A percentile compares a stretch with the other conserved stretches of the same genome.
phyloP scores from a whole-genome alignment of 2,113 vertebrate species.

The Aix galericulata region DNA sequence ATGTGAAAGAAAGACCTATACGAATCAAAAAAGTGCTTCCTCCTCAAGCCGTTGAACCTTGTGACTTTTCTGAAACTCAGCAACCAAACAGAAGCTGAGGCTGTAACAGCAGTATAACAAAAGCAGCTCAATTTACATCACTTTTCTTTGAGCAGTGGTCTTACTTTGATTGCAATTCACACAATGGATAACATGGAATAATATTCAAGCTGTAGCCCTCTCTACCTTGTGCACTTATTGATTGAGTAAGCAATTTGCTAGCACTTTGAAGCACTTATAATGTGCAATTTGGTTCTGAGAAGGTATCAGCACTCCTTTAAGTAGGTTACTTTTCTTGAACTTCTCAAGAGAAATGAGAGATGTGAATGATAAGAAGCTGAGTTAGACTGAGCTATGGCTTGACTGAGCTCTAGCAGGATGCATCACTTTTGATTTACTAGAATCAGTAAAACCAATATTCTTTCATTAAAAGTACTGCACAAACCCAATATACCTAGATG shows the following conservation, averaged over 20 bases:
- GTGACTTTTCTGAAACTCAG: neutral
- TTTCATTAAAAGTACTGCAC: neutral
- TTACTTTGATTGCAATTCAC: neutral
- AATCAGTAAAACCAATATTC: neutral
- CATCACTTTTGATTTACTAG: neutral
- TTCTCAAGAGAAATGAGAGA: neutral
- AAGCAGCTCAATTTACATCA: neutral
- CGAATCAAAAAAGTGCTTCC: neutral
- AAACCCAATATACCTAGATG: neutral
- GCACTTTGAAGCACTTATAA: neutral
- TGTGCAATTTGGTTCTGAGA: neutral
- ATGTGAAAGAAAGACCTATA: neutral
- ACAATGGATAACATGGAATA: neutral
- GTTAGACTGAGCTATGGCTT: neutral
- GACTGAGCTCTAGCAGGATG: neutral
- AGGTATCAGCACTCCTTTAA: neutral
- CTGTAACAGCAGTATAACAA: neutral
- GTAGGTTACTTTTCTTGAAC: neutral
- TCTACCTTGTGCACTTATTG: neutral
- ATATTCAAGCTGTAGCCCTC: neutral
- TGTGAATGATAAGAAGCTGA: neutral
- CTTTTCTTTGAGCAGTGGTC: neutral
- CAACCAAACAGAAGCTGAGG: neutral
- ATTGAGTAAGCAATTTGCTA: neutral
- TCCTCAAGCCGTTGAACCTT: neutral